Conservation (phyloP, 2,113 vertebrate genomes). For the Rhombomys opimus region DNA sequence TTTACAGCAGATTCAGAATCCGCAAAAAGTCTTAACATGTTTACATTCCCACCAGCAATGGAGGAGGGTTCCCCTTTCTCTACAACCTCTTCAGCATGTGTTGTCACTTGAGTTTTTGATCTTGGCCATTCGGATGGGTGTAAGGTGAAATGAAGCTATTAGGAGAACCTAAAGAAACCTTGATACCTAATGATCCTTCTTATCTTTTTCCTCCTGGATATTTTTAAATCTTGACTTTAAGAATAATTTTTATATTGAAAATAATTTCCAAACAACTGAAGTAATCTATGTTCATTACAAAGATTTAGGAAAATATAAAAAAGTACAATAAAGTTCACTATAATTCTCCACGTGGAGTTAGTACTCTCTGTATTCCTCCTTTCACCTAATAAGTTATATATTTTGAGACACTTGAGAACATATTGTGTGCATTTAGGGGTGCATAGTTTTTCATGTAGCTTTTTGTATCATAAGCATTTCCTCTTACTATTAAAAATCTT, state of each 20-base stretch:
- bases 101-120: too few species aligned
- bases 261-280: slow-evolving; percentile 57
- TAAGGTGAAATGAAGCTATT: too few species aligned
- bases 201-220: too few species aligned
- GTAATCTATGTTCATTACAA: not conserved
- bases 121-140: too few species aligned
- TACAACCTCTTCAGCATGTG: too few species aligned
- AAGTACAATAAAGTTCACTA: not conserved
- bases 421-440: not conserved
- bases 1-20: slow-evolving; percentile 32
- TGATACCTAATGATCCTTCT: too few species aligned
- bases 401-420: slow-evolving; percentile 57
- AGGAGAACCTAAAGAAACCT: too few species aligned
- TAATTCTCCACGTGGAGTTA: slow-evolving; percentile 16
- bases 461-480: slow-evolving; percentile 59
- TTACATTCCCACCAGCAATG: too few species aligned
- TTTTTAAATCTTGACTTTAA: too few species aligned
- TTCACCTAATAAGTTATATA: not conserved
- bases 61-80: too few species aligned
- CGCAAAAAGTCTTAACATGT: not conserved
- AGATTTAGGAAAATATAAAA: not conserved
- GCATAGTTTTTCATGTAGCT: not conserved
- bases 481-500: slow-evolving; percentile 38
- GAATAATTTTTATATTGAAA: slow-evolving; percentile 57
- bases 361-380: not conserved